Base-by-base conservation (phyloP, 2,888 invertebrate species). In the Ypsolopha scabrella region DNA sequence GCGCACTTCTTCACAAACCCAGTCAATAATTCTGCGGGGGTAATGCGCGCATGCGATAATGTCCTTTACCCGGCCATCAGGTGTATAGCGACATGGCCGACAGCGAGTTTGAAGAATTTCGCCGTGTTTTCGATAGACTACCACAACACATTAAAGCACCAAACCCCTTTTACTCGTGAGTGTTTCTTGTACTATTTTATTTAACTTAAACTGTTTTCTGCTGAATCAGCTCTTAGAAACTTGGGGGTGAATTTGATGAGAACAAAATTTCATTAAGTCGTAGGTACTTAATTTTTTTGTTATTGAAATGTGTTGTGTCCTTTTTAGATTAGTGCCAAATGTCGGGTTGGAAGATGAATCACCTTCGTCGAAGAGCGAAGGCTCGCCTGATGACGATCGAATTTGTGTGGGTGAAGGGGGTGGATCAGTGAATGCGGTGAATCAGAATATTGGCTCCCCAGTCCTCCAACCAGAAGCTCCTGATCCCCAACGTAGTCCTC, bases 21-120 rank as follows among this genome's bases (percentile, higher is more conserved):
- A 80, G 72, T 85, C 85, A 75, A 85, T 86, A 82, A 53, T 58
- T 57, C 58, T 58, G 63, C 60, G 60, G 65, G 55, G 67, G 50
- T 14, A 59, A 38, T 51, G 59, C 72, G 75, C 80, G 85, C 83
- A 78, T 79, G 81, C 77, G 77, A 56, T 54, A 59, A 24, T 60
- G 55, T 59, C 64, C 60, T 65, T 57, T 64, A 60, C 59, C 61
- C 61, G 62, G 91, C 93, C 85, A 93, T 94, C 94, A 94, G 94
- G 70, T 78, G 80, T 69, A 70, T 71, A 81, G 72, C 88, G 88
- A 88, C 87, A 96, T 96, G 96, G 96, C 95, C 69, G 96, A 96
- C 89, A 93, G 92, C 78, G 96, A 96, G 86, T 96, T 94, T 87
- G 96, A 96, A 85, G 94, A 96, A 89, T 95, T 96, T 88, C 92